Evolutionary conservation across 2,113 vertebrate species (phyloP).

Genomic region (Corynorhinus townsendii): DNA sequence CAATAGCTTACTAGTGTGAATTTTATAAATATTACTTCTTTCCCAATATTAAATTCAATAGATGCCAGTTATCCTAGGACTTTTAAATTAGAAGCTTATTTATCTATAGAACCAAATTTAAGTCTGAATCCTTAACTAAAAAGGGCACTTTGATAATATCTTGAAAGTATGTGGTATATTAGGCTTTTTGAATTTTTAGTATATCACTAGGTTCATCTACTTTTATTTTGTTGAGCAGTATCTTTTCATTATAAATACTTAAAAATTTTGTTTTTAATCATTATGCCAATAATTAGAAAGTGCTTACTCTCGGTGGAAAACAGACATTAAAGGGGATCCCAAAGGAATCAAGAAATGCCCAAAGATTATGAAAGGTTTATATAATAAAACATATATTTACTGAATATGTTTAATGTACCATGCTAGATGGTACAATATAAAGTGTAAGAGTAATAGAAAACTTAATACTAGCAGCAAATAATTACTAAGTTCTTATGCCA

Average conservation of each 20-base stretch:
- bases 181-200: neutral
- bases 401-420: constrained; percentile 4
- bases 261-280: constrained; percentile 32
- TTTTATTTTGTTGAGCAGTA: neutral
- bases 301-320: neutral
- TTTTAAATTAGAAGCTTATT: neutral
- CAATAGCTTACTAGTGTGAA: neutral
- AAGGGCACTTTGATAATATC: neutral
- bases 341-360: constrained; percentile 36
- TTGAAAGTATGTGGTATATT: neutral
- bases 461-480: neutral
- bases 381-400: neutral
- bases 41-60: neutral
- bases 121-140: constrained; percentile 29
- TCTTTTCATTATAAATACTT: constrained; percentile 22
- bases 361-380: neutral
- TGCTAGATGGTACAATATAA: neutral
- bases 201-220: neutral
- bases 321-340: neutral
- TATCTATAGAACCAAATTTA: constrained; percentile 4
- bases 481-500: neutral
- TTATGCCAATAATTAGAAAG: neutral
- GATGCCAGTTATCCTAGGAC: constrained; percentile 11
- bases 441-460: neutral
- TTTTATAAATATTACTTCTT: constrained; percentile 36